phyloP scores from a whole-genome alignment of 2,888 invertebrate species.

The Drosophila hamatofila region DNA sequence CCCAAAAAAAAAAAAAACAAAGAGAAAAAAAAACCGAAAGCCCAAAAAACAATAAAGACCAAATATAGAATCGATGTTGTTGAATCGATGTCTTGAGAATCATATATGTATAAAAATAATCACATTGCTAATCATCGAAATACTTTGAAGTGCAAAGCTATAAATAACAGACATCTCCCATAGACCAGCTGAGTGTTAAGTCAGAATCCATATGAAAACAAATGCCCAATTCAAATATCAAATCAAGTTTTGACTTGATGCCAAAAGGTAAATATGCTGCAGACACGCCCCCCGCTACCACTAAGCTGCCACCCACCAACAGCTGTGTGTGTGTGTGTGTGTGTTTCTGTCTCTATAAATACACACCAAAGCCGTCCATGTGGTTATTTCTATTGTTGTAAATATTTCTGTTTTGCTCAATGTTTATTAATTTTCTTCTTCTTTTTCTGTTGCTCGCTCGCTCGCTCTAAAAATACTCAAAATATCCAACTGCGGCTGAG shows the following conservation, averaged over 20 bases:
- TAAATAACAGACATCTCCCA: not conserved
- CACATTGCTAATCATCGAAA: constrained; percentile 6
- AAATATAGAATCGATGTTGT: constrained; percentile 31
- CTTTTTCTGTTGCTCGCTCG: constrained; percentile 6
- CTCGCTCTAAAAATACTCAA: constrained; percentile 39
- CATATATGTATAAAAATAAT: constrained; percentile 7
- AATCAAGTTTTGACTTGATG: constrained; percentile 42
- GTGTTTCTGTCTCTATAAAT: constrained; percentile 35
- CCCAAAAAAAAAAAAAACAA: not conserved
- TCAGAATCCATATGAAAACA: not conserved
- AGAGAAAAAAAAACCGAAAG: not conserved
- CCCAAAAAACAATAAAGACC: constrained; percentile 14
- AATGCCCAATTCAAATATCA: constrained; percentile 1
- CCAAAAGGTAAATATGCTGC: constrained; percentile 41
- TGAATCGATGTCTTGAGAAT: not conserved
- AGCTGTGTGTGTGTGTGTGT: constrained; percentile 5
- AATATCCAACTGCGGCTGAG: constrained; percentile 21
- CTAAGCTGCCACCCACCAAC: constrained; percentile 44
- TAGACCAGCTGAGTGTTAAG: not conserved
- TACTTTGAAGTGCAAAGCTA: constrained; percentile 4
- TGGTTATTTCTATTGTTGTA: constrained; percentile 43
- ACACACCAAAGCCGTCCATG: constrained; percentile 54
- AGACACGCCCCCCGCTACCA: constrained; percentile 19
- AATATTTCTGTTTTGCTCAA: constrained; percentile 32
- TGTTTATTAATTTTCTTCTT: constrained; percentile 1